phyloP scores from a whole-genome alignment of 2,888 invertebrate species.

The Myathropa florea region DNA sequence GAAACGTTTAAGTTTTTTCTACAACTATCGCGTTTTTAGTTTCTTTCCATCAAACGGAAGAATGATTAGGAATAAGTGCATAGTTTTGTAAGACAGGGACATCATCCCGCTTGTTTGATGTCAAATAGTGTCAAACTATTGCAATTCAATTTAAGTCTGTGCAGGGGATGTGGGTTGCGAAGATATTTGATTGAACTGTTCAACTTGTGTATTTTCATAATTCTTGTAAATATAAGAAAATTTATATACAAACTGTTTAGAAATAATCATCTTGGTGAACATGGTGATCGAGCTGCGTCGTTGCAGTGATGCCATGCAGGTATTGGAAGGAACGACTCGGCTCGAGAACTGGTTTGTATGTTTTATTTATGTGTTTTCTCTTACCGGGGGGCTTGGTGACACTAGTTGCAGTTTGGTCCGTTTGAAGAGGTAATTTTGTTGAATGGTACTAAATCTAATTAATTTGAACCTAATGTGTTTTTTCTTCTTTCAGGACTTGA shows the following conservation, averaged over 20 bases:
- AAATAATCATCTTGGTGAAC: conserved; percentile 5
- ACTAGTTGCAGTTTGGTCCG: not conserved
- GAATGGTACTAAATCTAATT: not conserved
- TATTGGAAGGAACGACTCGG: not conserved
- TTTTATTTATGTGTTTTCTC: not conserved
- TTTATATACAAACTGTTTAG: conserved; percentile 43
- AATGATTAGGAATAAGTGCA: conserved; percentile 14
- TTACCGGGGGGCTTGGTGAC: not conserved
- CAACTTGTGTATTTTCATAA: conserved; percentile 32
- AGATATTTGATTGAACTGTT: conserved; percentile 49
- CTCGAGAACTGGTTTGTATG: not conserved
- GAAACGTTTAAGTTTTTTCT: conserved; percentile 64
- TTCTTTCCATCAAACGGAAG: not conserved
- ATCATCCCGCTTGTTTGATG: conserved; percentile 1
- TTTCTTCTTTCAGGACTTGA: not conserved
- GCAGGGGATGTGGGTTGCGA: conserved; percentile 14
- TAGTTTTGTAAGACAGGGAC: conserved; percentile 26
- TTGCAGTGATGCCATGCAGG: not conserved
- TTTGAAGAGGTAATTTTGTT: not conserved
- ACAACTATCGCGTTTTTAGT: conserved; percentile 19
- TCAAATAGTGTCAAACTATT: not conserved
- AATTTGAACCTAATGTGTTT: not conserved
- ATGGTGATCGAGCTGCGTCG: not conserved
- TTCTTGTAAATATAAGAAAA: conserved; percentile 63
- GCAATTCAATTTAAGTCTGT: too few species aligned